Conservation (phyloP, 1,140 invertebrate species). For the Nasonia longicornis region DNA sequence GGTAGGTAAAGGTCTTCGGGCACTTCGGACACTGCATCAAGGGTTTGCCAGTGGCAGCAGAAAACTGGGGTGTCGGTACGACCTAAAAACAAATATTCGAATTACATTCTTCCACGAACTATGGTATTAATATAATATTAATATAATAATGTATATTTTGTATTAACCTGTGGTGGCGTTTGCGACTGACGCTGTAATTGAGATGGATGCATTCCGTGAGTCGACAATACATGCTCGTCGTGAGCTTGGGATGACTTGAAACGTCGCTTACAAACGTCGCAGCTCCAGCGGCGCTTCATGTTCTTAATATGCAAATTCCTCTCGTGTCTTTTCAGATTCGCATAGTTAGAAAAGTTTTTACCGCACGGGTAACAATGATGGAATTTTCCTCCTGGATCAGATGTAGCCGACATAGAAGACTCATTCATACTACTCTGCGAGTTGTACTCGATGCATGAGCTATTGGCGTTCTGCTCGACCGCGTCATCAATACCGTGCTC, state of each 20-base stretch:
- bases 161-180: neutral
- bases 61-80: slow-evolving; percentile 9
- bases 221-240: slow-evolving; percentile 46
- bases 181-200: neutral
- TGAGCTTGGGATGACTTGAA: slow-evolving; percentile 57
- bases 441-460: slow-evolving; percentile 54
- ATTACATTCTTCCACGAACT: neutral
- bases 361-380: slow-evolving; percentile 72
- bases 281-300: slow-evolving; percentile 64
- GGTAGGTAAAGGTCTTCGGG: slow-evolving; percentile 59
- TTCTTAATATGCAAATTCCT: slow-evolving; percentile 69
- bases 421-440: slow-evolving; percentile 45
- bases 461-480: slow-evolving; percentile 57
- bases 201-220: slow-evolving; percentile 45
- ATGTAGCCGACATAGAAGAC: slow-evolving; percentile 38
- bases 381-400: slow-evolving; percentile 52
- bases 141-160: neutral
- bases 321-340: slow-evolving; percentile 68
- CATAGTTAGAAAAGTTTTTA: slow-evolving; percentile 69
- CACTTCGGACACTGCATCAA: slow-evolving; percentile 57
- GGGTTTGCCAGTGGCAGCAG: slow-evolving; percentile 26
- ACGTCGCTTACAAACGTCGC: slow-evolving; percentile 61
- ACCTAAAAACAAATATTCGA: neutral
- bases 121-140: neutral
- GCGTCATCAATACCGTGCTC: slow-evolving; percentile 64